Evolutionary conservation across 2,113 vertebrate genomes (phyloP).

Genomic region (Eclectus roratus): DNA sequence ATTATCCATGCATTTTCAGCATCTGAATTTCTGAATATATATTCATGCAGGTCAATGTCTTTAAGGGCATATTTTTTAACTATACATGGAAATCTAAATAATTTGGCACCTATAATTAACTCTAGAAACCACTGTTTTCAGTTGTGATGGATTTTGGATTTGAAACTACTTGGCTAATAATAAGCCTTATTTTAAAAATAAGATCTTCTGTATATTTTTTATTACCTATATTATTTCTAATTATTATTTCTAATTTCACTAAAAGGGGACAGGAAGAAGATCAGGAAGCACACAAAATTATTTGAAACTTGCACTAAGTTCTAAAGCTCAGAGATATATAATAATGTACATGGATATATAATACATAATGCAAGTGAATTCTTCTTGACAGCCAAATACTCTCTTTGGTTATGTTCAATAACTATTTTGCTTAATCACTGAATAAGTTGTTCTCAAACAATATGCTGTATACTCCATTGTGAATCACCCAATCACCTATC

Average conservation of each 20-base stretch:
- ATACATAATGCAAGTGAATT: neutral
- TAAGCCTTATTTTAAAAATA: neutral
- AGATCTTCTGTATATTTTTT: neutral
- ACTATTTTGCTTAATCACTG: neutral
- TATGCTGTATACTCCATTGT: neutral
- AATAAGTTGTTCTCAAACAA: neutral
- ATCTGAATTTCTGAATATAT: neutral
- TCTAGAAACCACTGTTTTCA: neutral
- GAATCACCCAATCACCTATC: neutral
- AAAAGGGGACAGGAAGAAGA: neutral
- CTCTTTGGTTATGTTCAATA: neutral
- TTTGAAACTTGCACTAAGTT: neutral
- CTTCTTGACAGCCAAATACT: rapidly evolving
- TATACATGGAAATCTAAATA: neutral
- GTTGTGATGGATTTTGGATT: neutral
- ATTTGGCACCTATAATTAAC: neutral
- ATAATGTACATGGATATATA: neutral
- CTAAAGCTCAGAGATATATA: neutral
- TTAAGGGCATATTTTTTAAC: neutral
- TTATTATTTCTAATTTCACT: neutral
- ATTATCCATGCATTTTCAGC: neutral
- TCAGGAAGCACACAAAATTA: neutral
- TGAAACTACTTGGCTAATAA: neutral
- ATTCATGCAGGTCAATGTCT: neutral
- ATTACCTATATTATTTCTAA: neutral